Base-by-base conservation (phyloP, 2,113 vertebrate genomes). In the Acinonyx jubatus region DNA sequence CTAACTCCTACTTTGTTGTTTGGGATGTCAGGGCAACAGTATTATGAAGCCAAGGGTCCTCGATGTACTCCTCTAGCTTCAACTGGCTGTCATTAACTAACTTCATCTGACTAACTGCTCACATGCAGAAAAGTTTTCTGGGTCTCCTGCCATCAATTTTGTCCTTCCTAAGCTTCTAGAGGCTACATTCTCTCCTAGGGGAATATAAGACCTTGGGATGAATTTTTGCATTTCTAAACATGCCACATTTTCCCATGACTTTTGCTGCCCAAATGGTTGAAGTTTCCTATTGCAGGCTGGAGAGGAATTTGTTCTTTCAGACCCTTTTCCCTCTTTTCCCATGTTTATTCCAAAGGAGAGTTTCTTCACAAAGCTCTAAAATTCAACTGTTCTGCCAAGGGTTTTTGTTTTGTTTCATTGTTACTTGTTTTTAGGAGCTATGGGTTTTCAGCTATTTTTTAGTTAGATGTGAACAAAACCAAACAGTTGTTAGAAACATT, bases 321-420 rank as follows among this genome's bases (percentile, higher is more conserved):
- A 80, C 12, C 27, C 16, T 14, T 21, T 89, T 29, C 31, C 74
- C 81, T 38, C 65, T 66, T 92, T 71, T 57, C 25, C 33, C 74
- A 27, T 45, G 27, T 80, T 68, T 85, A n/a, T 38, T 78, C 29
- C 14, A 21, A 57, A 25, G 27, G 66, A 65, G 48, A 50, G 21
- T 16, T 91, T 69, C 61, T 76, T 71, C 71, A 50, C 33, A 61
- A 79, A 96, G n/a, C 15, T 89, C 52, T 97, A 80, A 89, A 80
- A 27, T 61, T 73, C 78, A 80, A 45, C 65, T 31, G 21, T 92
- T 96, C n/a, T 92, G 80, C 73, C 25, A 68, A 69, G 19, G 18
- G 55, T 25, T 81, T 82, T 68, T 85, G 19, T 69, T 78, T 45
- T 83, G 36, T 55, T 29, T 55, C 78, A 8, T 50, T 41, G 12